Evolutionary conservation across 2,797 vertebrate species (phyloP), one percentile per base, ranked within the genome.

Genomic region (Chrosomus eos): DNA sequence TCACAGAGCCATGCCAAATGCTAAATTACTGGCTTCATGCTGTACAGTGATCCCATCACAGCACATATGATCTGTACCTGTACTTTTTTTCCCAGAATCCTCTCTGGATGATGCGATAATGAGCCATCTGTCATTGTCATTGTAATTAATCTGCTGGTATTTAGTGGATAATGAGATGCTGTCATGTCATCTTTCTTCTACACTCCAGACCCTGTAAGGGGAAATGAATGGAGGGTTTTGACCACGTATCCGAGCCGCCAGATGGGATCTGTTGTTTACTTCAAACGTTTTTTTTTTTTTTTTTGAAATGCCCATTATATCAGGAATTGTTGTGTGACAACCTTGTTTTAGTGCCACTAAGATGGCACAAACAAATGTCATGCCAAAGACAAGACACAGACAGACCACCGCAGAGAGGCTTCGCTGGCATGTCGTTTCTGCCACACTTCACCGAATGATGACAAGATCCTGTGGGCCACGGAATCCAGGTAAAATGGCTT

Each of bases 141-240:
- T 93, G 91, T 94, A 94, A 96, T 95, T 94, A 94, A 95, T 95
- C 92, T 93, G 93, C 88, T 88, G 92, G 92, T 93, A 95, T 95
- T 95, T 93, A 95, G 92, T 93, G 92, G 93, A 91, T 95, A 95
- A 95, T 94, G 91, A 94, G 94, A 94, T 91, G 91, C 93, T 94
- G 93, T 86, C 78, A 48, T 88, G 79, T 85, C 82, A 68, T 84
- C 71, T 67, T 48, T 83, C 77, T 67, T 84, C 53, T 79, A 60
- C 66, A 83, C 64, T 64, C 43, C 28, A 85, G 66, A 85, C 55
- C 40, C 40, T 23, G 55, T 23, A 85, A 85, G 68, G 55, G 74
- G 70, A 81, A 87, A 83, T 70, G 36, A 81, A 73, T 48, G 79
- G 74, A 51, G 68, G 84, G 80, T 51, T 70, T 73, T 78, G 80